Percentiles rank a stretch among this genome's conserved stretches.
Conservation (phyloP, 2,888 invertebrate species). For the Lasioglossum pauxillum region DNA sequence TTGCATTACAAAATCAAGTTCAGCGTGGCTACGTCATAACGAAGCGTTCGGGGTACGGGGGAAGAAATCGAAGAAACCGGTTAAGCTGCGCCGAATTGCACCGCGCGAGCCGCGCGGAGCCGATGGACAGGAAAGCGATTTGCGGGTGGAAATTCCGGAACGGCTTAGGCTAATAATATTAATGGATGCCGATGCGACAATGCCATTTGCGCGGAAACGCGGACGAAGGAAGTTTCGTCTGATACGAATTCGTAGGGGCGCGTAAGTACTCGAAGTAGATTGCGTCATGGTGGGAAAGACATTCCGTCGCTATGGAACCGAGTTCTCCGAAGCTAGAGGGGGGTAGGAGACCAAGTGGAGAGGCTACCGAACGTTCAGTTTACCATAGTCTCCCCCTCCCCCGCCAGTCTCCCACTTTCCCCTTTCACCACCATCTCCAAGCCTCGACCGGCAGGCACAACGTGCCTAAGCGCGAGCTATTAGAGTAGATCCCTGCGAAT, state of each 20-base stretch:
- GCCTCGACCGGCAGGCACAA: conserved; percentile 17
- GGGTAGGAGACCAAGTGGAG: conserved; percentile 33
- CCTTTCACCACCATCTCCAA: conserved; percentile 11
- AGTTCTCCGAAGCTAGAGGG: conserved; percentile 22
- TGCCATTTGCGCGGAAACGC: conserved; percentile 52
- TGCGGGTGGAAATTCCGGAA: conserved; percentile 48
- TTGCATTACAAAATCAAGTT: too few species aligned
- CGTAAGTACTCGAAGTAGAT: conserved; percentile 70
- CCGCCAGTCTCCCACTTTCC: conserved; percentile 6
- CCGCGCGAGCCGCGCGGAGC: background rate
- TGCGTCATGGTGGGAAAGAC: conserved; percentile 69
- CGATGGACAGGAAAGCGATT: conserved; percentile 21
- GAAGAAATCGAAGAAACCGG: background rate
- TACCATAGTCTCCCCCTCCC: conserved; percentile 19
- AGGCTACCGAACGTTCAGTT: conserved; percentile 52
- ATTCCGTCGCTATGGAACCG: conserved; percentile 62
- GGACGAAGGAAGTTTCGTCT: conserved; percentile 51
- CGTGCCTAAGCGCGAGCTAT: conserved; percentile 67
- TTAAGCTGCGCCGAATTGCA: background rate
- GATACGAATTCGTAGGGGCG: conserved; percentile 59
- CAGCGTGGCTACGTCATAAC: too few species aligned
- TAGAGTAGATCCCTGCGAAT: conserved; percentile 70
- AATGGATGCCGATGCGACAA: conserved; percentile 64
- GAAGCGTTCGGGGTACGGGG: background rate
- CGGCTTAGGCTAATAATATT: conserved; percentile 68